phyloP scores from a whole-genome alignment of 2,888 invertebrate genomes.

The Prosapia bicincta region DNA sequence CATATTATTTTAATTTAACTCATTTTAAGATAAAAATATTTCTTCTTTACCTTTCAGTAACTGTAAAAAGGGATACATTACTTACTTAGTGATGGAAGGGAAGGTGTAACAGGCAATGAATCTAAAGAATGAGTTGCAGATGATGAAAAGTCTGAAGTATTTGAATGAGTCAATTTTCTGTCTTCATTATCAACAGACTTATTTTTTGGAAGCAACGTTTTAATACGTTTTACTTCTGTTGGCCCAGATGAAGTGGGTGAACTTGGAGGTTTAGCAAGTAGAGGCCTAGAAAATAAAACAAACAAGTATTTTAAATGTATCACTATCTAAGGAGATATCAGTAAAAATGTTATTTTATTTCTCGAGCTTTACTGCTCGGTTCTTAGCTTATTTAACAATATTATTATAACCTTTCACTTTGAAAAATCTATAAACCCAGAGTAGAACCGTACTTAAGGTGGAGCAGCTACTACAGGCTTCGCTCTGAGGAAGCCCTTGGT shows the following conservation, averaged over 20 bases:
- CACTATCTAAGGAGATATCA: too few species aligned
- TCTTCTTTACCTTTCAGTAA: too few species aligned
- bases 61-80: not conserved
- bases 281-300: not conserved
- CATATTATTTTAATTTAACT: too few species aligned
- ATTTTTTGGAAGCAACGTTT: conserved; percentile 45
- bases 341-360: too few species aligned
- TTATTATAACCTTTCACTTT: too few species aligned
- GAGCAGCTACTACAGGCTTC: too few species aligned
- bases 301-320: not conserved
- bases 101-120: not conserved
- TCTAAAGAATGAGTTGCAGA: not conserved
- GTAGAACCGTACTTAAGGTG: too few species aligned
- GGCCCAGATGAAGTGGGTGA: not conserved
- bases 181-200: conserved; percentile 38
- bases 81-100: not conserved
- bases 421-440: too few species aligned
- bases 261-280: not conserved
- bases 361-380: too few species aligned
- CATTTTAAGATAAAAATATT: too few species aligned
- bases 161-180: conserved; percentile 29
- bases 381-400: too few species aligned
- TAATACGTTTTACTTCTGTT: conserved; percentile 42
- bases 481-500: too few species aligned
- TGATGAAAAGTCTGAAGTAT: conserved; percentile 18